These are phyloP conservation scores for Trididemnum nubilum DNA, from an alignment of 23 tunicate species.

Conservation along the genomic window DNA sequence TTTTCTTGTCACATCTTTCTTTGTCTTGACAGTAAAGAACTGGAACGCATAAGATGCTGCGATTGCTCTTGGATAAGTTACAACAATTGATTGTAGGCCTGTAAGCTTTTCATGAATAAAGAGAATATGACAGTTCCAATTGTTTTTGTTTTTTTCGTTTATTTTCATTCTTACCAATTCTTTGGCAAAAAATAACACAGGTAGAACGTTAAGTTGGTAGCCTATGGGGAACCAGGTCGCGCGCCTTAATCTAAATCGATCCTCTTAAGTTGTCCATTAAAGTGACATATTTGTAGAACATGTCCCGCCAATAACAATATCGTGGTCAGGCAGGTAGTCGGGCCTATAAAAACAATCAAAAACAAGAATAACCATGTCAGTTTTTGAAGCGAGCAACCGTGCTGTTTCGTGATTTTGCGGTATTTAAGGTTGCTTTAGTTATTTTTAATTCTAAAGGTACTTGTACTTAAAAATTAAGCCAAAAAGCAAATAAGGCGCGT, in stretches of 20 bases:
- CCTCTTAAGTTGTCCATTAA: slow-evolving; percentile 60
- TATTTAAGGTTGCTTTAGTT: not conserved
- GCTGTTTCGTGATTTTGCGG: not conserved
- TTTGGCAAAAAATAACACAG: no score
- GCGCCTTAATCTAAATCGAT: slow-evolving; percentile 26
- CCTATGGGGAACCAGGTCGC: not conserved
- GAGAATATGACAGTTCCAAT: no score
- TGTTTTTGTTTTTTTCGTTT: no score
- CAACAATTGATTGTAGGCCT: no score
- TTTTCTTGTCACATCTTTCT: no score
- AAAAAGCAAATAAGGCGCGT: slow-evolving; percentile 29
- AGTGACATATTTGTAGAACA: slow-evolving; percentile 32
- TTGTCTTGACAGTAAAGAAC: no score
- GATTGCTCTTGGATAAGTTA: no score
- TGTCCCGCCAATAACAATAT: slow-evolving; percentile 19
- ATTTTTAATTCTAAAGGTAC: slow-evolving; percentile 4
- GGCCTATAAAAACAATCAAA: slow-evolving; percentile 26
- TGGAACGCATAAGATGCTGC: no score
- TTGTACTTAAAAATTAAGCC: slow-evolving; percentile 12
- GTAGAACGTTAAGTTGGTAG: not conserved
- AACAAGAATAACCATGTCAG: not conserved
- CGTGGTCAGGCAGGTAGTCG: slow-evolving; percentile 45
- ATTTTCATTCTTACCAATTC: no score
- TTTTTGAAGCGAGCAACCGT: not conserved
- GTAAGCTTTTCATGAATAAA: no score